phyloP scores from a whole-genome alignment of 2,113 vertebrate genomes.

The Gorsachius goisagi region DNA sequence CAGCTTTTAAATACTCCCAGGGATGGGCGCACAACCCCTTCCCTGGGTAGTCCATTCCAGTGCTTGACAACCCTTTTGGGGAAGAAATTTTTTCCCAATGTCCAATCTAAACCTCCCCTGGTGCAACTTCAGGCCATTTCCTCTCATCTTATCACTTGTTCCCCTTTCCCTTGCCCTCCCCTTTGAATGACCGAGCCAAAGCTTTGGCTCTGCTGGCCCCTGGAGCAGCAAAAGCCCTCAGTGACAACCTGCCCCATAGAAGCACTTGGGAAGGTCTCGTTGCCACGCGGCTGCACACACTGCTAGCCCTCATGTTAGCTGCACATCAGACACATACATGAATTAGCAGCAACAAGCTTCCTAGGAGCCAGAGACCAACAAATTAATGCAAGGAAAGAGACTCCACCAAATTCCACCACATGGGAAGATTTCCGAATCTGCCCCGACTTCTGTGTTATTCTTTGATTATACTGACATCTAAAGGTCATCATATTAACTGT shows the following conservation, averaged over 20 bases:
- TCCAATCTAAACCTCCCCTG: too few species aligned
- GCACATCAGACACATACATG: neutral
- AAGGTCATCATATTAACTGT: constrained; percentile 52
- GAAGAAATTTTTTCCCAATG: too few species aligned
- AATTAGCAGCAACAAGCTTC: neutral
- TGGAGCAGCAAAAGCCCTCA: neutral
- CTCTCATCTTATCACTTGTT: neutral
- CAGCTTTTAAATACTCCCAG: too few species aligned
- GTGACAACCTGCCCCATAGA: neutral
- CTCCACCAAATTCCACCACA: neutral
- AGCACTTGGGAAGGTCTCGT: neutral
- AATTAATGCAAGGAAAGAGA: neutral
- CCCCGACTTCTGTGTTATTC: neutral
- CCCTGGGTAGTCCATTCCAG: too few species aligned
- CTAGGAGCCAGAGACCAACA: neutral
- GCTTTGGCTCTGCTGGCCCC: too few species aligned
- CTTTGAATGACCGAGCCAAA: neutral
- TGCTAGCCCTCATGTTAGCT: fast-evolving
- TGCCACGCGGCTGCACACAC: neutral
- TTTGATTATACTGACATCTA: constrained; percentile 67
- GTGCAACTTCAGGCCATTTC: too few species aligned
- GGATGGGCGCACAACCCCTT: too few species aligned
- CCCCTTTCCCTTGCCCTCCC: neutral
- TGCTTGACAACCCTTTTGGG: too few species aligned
- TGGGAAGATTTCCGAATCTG: neutral